These are phyloP conservation scores for Sarcophaga subvicina DNA, from an alignment of 2,888 invertebrate species.

Conservation along the genomic window DNA sequence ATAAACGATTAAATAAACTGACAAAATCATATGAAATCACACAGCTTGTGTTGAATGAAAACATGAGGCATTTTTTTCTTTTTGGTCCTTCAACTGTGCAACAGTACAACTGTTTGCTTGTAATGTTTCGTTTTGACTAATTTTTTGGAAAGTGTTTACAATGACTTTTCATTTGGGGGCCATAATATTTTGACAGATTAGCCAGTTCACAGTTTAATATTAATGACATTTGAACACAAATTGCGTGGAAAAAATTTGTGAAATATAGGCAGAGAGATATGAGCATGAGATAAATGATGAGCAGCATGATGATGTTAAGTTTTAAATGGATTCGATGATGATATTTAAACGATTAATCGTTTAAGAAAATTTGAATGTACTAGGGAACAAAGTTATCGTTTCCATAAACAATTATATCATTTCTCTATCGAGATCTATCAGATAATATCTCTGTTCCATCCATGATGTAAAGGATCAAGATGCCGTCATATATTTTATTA, in stretches of 20 bases:
- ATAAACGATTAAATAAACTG: slow-evolving; percentile 45
- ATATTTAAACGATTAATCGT: no score
- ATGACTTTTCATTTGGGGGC: slow-evolving; percentile 62
- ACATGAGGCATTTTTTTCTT: neutral
- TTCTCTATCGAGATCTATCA: no score
- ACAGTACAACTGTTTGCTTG: neutral
- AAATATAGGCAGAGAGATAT: neutral
- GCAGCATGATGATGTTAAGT: no score
- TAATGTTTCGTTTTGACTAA: neutral
- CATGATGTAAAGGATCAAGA: no score
- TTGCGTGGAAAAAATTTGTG: neutral
- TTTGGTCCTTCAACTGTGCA: neutral
- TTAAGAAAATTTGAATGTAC: no score
- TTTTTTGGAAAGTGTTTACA: slow-evolving; percentile 54
- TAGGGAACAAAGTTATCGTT: no score
- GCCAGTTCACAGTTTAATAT: slow-evolving; percentile 39
- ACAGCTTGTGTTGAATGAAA: slow-evolving; percentile 32
- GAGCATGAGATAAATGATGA: no score
- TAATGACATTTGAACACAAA: slow-evolving; percentile 20
- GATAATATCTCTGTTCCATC: no score
- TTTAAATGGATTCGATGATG: no score
- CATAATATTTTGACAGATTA: slow-evolving; percentile 66
- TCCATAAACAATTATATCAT: no score
- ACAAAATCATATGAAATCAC: slow-evolving; percentile 42
- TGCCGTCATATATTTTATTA: no score